Percentiles rank a stretch among this genome's conserved stretches.
These are phyloP conservation scores for Notocelia uddmanniana DNA, from an alignment of 2,888 invertebrate species.

Conservation along the genomic window DNA sequence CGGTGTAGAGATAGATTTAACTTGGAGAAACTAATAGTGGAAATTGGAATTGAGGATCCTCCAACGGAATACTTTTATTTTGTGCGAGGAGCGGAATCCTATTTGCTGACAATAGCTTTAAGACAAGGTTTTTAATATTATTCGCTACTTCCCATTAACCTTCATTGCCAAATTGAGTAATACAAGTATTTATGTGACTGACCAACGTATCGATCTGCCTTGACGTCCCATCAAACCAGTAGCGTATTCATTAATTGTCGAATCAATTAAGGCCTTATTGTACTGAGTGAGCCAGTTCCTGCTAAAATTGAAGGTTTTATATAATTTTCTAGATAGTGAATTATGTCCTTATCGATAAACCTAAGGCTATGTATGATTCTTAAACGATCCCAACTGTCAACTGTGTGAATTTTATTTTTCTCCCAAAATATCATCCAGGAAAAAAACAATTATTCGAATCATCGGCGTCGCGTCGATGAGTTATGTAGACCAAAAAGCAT, in stretches of 20 bases:
- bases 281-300: neutral
- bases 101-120: conserved; percentile 7
- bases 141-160: conserved; percentile 33
- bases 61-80: neutral
- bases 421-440: neutral
- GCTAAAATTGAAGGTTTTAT: neutral
- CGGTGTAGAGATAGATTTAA: neutral
- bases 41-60: neutral
- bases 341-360: neutral
- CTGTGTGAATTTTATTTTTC: neutral
- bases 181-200: conserved; percentile 28
- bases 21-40: neutral
- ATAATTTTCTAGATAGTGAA: neutral
- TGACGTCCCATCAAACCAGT: conserved; percentile 17
- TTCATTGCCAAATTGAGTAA: conserved; percentile 38
- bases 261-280: conserved; percentile 4
- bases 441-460: too few relatives aligned
- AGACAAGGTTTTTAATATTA: conserved; percentile 26
- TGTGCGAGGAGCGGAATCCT: neutral
- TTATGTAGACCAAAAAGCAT: neutral
- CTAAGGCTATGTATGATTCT: neutral
- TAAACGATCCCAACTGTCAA: neutral
- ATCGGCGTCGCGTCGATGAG: neutral
- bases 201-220: conserved; percentile 9
- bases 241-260: neutral